phyloP scores from a whole-genome alignment of 2,888 invertebrate genomes.

The Cantharis rufa region DNA sequence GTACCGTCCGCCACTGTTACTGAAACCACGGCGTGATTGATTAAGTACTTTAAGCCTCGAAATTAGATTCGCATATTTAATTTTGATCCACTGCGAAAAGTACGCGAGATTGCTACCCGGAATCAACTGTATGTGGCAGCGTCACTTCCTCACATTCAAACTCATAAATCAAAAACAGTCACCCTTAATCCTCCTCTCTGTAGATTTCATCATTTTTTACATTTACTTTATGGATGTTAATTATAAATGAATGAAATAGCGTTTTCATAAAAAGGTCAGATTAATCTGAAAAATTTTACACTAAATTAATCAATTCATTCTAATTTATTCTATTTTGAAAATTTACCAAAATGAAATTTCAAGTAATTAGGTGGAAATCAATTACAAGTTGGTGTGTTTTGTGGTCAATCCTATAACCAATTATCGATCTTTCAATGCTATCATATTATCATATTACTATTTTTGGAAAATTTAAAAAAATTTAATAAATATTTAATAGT shows the following conservation, averaged over 20 bases:
- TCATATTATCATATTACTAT: too few relatives aligned
- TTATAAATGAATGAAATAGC: conserved; percentile 54
- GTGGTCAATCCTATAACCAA: too few relatives aligned
- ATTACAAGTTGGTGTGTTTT: too few relatives aligned
- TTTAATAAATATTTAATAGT: too few relatives aligned
- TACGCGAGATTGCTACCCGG: conserved; percentile 39
- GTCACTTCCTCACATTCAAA: conserved; percentile 49
- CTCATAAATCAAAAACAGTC: conserved; percentile 56
- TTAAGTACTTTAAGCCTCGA: conserved; percentile 54
- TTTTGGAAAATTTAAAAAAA: too few relatives aligned
- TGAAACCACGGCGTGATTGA: conserved; percentile 50
- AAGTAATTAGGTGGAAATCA: too few relatives aligned
- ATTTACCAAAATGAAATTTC: neutral
- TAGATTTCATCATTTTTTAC: conserved; percentile 48
- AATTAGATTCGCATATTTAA: conserved; percentile 57
- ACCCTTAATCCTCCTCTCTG: conserved; percentile 52
- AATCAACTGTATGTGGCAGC: conserved; percentile 42
- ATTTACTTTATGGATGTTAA: conserved; percentile 49
- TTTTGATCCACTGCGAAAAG: conserved; percentile 45
- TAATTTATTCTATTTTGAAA: neutral
- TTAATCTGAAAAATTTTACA: neutral
- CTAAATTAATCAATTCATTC: neutral
- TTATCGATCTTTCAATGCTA: too few relatives aligned
- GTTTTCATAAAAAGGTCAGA: conserved; percentile 39
- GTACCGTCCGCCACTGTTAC: conserved; percentile 37